Conservation (phyloP, 1,140 invertebrate species). For the Cydia amplana region DNA sequence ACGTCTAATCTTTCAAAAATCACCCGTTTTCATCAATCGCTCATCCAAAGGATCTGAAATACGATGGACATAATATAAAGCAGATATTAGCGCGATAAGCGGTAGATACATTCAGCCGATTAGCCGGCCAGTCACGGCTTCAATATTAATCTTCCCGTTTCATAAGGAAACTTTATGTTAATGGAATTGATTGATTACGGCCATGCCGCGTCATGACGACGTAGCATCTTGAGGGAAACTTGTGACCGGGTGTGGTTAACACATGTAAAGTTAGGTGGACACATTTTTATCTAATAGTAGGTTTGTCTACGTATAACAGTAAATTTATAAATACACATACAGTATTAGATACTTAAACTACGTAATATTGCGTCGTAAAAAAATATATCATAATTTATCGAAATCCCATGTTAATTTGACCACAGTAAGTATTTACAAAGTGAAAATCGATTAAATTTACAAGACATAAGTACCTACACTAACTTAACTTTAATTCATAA, state of each 20-base stretch:
- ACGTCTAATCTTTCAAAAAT: not conserved
- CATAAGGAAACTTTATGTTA: slow-evolving; percentile 62
- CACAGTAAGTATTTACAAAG: no score
- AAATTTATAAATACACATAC: no score
- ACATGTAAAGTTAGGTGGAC: not conserved
- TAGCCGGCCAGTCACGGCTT: slow-evolving; percentile 55
- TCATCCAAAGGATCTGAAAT: not conserved
- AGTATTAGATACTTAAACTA: no score
- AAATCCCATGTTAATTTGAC: no score
- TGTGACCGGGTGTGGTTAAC: not conserved
- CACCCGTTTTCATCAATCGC: not conserved
- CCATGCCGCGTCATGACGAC: slow-evolving; percentile 44
- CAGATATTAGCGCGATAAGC: slow-evolving; percentile 34
- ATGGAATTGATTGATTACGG: slow-evolving; percentile 57
- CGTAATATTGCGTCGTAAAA: no score
- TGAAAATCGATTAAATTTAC: no score
- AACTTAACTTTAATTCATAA: no score
- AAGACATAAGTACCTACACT: no score
- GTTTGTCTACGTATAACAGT: no score
- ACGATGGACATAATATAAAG: slow-evolving; percentile 5
- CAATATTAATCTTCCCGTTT: slow-evolving; percentile 62
- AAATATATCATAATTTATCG: no score
- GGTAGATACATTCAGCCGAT: slow-evolving; percentile 41
- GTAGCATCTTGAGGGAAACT: not conserved
- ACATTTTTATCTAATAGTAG: no score